Conservation (phyloP, 2,888 invertebrate genomes). For the Dryomyza anilis region DNA sequence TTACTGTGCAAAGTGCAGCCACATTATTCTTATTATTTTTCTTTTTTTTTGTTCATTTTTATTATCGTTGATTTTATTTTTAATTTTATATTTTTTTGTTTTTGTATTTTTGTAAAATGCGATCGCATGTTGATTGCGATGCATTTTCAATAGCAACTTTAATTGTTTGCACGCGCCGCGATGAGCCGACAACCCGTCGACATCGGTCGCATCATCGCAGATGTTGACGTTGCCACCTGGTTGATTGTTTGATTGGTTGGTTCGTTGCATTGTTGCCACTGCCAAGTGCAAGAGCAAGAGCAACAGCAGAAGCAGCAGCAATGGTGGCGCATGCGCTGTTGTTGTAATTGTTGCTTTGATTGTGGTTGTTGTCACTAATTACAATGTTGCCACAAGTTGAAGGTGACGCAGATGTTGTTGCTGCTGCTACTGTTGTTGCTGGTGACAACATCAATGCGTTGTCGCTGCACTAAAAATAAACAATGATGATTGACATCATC, state of each 20-base stretch:
- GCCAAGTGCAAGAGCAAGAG: constrained; percentile 13
- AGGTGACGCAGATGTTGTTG: not conserved
- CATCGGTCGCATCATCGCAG: not conserved
- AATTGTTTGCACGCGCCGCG: constrained; percentile 44
- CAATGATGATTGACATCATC: no score
- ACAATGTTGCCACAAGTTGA: constrained; percentile 2
- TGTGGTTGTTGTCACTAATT: not conserved
- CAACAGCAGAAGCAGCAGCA: not conserved
- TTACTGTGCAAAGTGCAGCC: constrained; percentile 20
- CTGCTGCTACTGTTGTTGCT: no score
- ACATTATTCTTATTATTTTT: not conserved
- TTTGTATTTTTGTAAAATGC: not conserved
- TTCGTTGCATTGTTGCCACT: no score
- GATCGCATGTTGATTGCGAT: constrained; percentile 26
- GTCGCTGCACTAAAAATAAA: no score
- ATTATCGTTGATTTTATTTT: no score
- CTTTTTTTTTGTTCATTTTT: no score
- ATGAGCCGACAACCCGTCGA: not conserved
- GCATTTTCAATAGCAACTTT: constrained; percentile 47
- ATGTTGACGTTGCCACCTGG: not conserved
- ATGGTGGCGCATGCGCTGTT: constrained; percentile 15
- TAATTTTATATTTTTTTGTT: no score
- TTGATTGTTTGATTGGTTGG: no score
- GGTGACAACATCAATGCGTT: constrained; percentile 1
- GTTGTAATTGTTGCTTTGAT: not conserved